Evolutionary conservation across 2,888 invertebrate species (phyloP), one percentile per base, ranked within the genome.

Genomic region (Lepidochrysops patricia): DNA sequence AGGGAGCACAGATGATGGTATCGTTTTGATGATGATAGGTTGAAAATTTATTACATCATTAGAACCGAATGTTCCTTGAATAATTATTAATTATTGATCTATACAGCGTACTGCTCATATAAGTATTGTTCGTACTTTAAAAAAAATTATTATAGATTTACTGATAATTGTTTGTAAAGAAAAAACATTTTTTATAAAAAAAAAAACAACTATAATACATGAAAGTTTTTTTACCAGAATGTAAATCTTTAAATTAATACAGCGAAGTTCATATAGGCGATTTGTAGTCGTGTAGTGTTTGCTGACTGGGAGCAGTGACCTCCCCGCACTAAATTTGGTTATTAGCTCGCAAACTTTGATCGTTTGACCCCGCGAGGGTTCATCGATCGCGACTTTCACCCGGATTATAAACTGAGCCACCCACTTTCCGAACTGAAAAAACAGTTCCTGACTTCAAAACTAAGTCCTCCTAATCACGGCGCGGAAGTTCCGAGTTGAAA

Each of bases 381-480:
- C 85, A 88, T 88, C 86, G 87, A 88, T 87, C 86, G 75, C 77
- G 83, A 89, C 88, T 88, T 89, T 87, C 87, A 83, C 88, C 85
- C 86, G 85, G 81, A 86, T 88, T 87, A 88, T 86, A 87, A 89
- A 89, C 85, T 87, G 81, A 86, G 84, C 85, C 84, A 89, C 88
- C 87, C 79, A 89, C 87, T 89, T 88, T 88, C 84, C 81, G 85
- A 89, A 86, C 86, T 87, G 84, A 82, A 88, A 86, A 87, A 86
- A 80, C 84, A 82, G 80, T 85, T 84, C 81, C 76, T 80, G 79
- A 82, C 84, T 88, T 88, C 82, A 84, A 79, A 89, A 89, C 88
- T 88, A 88, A 89, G 86, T 87, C 86, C 81, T 86, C 85, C 88
- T 89, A 89, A 89, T 89, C 89, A 89, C 86, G 81, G 83, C 84